A percentile compares a stretch with the other conserved stretches of the same genome.
These are phyloP conservation scores for Piliocolobus tephrosceles DNA, from an alignment of 2,113 vertebrate genomes.

Conservation along the genomic window DNA sequence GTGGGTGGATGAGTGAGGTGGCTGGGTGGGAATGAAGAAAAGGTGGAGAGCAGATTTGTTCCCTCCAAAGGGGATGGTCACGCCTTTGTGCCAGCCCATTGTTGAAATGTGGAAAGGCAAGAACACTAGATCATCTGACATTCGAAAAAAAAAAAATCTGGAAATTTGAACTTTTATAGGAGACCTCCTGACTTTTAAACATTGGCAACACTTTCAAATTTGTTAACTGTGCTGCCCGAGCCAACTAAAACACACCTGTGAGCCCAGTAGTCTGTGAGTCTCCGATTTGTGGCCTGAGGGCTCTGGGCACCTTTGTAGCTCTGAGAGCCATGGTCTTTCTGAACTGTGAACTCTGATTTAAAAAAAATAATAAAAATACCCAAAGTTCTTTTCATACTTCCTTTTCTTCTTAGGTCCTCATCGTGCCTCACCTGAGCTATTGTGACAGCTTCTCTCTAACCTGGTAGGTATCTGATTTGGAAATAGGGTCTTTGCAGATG, in stretches of 20 bases:
- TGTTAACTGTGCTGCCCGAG: slow-evolving; percentile 4
- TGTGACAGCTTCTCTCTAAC: not conserved
- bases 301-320: not conserved
- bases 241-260: slow-evolving; percentile 41
- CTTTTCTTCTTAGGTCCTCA: not conserved
- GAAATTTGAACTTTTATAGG: slow-evolving; percentile 53
- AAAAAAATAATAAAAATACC: not conserved
- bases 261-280: not conserved
- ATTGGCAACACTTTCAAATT: slow-evolving; percentile 32
- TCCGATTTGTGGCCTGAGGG: not conserved
- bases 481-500: not conserved
- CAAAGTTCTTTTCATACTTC: not conserved
- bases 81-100: not conserved
- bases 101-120: not conserved
- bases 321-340: not conserved
- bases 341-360: not conserved
- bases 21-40: not conserved
- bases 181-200: slow-evolving; percentile 46
- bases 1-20: not conserved
- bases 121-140: slow-evolving; percentile 1
- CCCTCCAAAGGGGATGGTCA: not conserved
- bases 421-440: not conserved
- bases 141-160: not conserved
- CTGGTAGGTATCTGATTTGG: not conserved
- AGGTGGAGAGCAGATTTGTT: not conserved